Base-by-base conservation (phyloP, 1,140 invertebrate genomes). In the Neodiprion virginianus region DNA sequence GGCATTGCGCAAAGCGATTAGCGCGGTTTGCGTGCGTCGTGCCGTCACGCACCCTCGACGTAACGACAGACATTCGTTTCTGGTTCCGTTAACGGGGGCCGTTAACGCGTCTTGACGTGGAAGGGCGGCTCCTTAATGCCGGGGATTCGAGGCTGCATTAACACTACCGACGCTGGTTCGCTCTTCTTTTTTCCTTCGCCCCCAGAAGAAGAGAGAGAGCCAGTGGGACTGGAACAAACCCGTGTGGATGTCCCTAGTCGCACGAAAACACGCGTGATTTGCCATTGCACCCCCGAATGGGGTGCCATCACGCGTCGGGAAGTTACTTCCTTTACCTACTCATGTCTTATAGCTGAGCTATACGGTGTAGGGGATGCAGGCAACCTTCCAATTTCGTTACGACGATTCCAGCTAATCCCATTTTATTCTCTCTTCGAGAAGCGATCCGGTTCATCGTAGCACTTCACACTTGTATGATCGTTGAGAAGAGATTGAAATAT, bases 1-100 rank as follows among this genome's bases (percentile, higher is more conserved):
- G 21, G 23, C 53, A 50, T 48, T 49, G 14, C 69, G 71, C 48
- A 67, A 53, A 21, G 68, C 61, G 49, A 53, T 71, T 71, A 67
- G 66, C 75, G 72, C 76, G 67, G 77, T 67, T 79, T 66, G 77
- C 77, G 77, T 79, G 77, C 69, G 40, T 48, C 77, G 71, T 74
- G 79, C 75, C 76, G 53, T 61, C 9, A 72, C 40, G 67, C 17
- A 69, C 17, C 17, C 21, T 69, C 17, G 12, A 47, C 40, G 40
- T 23, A 69, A 69, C 21, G 67, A 21, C 67, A 47, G 40, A 73
- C 73, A 79, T 80, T 75, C 78, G 67, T 61, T 61, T 61, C 53
- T 70, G 69, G 78, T 76, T 80, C 77, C 78, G 80, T 81, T 80
- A 78, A 78, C 73, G 72, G 73, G 71, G 72, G 73, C 72, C 74